phyloP scores from a whole-genome alignment of 2,797 vertebrate genomes.

The Intellagama lesueurii region DNA sequence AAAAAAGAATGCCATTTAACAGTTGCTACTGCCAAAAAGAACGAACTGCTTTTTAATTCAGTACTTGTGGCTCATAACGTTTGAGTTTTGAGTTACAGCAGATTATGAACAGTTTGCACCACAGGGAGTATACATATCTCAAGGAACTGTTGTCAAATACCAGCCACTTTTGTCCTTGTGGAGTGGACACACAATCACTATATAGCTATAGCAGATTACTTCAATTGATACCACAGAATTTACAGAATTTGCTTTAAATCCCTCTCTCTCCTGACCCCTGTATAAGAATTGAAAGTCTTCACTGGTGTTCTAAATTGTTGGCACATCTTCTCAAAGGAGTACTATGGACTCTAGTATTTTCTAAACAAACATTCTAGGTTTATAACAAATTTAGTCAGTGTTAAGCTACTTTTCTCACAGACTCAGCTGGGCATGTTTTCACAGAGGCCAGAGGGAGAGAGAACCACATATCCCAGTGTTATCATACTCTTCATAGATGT shows the following conservation, averaged over 20 bases:
- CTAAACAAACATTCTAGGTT: constrained; percentile 73
- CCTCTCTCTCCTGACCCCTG: not conserved
- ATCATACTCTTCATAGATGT: constrained; percentile 70
- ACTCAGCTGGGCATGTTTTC: constrained; percentile 75
- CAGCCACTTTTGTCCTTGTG: constrained; percentile 10
- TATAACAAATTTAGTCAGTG: constrained; percentile 43
- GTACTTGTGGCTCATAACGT: too few relatives aligned
- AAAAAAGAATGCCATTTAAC: too few relatives aligned
- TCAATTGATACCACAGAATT: not conserved
- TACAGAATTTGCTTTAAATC: not conserved
- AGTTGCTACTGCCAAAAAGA: too few relatives aligned
- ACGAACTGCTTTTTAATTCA: too few relatives aligned
- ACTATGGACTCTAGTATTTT: constrained; percentile 55
- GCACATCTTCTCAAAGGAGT: constrained; percentile 47
- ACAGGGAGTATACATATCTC: too few relatives aligned
- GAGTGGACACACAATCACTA: not conserved
- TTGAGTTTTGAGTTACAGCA: too few relatives aligned
- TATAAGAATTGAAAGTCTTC: constrained; percentile 23
- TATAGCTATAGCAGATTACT: not conserved
- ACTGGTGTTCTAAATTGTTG: constrained; percentile 37
- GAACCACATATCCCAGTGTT: constrained; percentile 68
- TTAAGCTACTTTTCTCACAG: constrained; percentile 70
- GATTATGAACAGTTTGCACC: too few relatives aligned
- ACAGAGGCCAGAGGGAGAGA: constrained; percentile 59
- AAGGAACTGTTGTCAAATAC: not conserved